phyloP scores from a whole-genome alignment of 2,888 invertebrate species.

The Entomobrya multifasciata region DNA sequence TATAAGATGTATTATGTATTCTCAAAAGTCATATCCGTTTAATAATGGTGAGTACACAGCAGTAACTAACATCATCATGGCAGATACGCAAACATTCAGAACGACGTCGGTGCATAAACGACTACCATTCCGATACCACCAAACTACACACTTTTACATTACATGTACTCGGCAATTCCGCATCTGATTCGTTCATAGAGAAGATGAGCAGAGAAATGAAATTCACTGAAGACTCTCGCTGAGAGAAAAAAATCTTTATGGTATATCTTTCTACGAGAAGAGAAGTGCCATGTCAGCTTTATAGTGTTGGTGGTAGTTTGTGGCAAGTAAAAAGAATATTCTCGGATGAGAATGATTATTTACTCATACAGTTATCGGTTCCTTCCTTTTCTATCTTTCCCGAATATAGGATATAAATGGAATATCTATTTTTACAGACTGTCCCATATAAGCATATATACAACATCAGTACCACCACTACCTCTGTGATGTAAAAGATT shows the following conservation, averaged over 20 bases:
- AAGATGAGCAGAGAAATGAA: neutral
- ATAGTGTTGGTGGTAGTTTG: constrained; percentile 26
- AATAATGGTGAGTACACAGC: constrained; percentile 36
- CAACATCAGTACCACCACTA: neutral
- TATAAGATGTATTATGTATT: neutral
- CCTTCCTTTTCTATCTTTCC: constrained; percentile 40
- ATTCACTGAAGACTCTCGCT: constrained; percentile 29
- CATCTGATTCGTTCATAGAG: neutral
- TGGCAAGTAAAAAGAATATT: constrained; percentile 50
- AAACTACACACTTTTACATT: neutral
- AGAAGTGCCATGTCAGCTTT: constrained; percentile 69
- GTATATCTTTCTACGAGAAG: constrained; percentile 59
- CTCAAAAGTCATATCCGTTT: constrained; percentile 35
- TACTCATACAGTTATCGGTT: constrained; percentile 72
- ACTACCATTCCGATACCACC: constrained; percentile 17
- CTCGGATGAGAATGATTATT: constrained; percentile 70
- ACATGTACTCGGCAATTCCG: neutral
- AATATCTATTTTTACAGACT: neutral
- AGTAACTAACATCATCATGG: constrained; percentile 39
- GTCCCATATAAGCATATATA: too few species aligned
- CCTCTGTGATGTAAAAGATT: neutral
- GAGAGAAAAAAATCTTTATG: constrained; percentile 57
- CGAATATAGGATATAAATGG: neutral
- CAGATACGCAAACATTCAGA: neutral
- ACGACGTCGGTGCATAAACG: neutral